phyloP scores from a whole-genome alignment of 2,113 vertebrate genomes.

The Macquaria ambigua region DNA sequence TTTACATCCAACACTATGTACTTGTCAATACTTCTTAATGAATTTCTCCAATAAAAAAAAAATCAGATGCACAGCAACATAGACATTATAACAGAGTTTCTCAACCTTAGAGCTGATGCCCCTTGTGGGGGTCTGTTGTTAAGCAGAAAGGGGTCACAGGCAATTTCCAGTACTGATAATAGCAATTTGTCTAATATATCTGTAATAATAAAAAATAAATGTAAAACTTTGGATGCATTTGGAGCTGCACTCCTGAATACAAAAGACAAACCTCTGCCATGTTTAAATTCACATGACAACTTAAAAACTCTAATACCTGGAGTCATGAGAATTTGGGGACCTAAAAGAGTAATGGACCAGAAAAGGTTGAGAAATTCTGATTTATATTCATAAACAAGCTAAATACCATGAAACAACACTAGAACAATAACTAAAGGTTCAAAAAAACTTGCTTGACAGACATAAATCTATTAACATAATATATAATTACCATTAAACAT shows the following conservation, averaged over 20 bases:
- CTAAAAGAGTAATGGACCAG: background rate
- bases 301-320: background rate
- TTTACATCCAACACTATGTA: constrained; percentile 3
- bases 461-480: constrained; percentile 1
- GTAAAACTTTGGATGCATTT: background rate
- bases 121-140: background rate
- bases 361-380: background rate
- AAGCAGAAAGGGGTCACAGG: background rate
- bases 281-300: background rate
- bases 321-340: background rate
- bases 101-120: background rate
- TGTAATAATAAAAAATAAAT: background rate
- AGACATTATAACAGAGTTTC: background rate
- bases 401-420: background rate
- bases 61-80: constrained; percentile 1
- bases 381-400: constrained; percentile 8
- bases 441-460: background rate
- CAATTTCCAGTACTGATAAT: background rate
- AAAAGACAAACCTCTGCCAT: background rate
- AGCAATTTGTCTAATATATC: background rate
- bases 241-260: background rate
- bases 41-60: background rate
- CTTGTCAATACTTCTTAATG: constrained; percentile 4
- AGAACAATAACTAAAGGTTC: background rate
- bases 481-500: background rate